Base-by-base conservation (phyloP, 1,140 invertebrate genomes). In the Oreohelix idahoensis region DNA sequence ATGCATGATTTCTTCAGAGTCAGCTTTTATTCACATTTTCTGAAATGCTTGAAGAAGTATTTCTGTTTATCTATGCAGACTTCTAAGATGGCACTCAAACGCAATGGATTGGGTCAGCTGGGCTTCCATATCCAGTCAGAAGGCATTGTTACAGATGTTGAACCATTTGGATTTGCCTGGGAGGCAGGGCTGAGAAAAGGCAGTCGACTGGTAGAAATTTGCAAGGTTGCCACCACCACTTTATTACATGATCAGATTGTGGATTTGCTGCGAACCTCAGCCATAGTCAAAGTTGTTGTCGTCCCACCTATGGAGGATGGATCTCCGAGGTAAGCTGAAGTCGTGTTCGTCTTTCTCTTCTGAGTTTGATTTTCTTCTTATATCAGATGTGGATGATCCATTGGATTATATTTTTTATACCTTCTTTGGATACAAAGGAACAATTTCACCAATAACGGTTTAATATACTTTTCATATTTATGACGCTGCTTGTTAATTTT, bases 81-180 rank as follows among this genome's bases (percentile, higher is more conserved):
- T 0, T 94, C 95, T 81, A 96, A 97, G 89, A 94, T 96, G 88
- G 95, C 94, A 70, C 93, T 96, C 85, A 94, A 95, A 84, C 93
- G 97, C 32, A 98, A 97, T 89, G 95, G 95, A 69, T 93, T 96
- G 66, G 96, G 96, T 53, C 97, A 98, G 89, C 94, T 99, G 51
- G 98, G 98, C 39, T 99, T 99, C 93, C 97, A 99, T 92, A 97
- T 99, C 36, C 97, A 98, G 90, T 96, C 97, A 23, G 98, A 99
- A 92, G 98, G 98, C 5, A 95, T 99, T 5, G 97, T 99, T 1
- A 98, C 97, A 1, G 96, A 98, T 89, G 97, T 99, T 0, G 97
- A 98, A 92, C 94, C 94, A 81, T 95, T 95, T 89, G 97, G 97
- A 5, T 94, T 96, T 84, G 97, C 98, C 17, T 97, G 96, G 94